Evolutionary conservation across 2,888 invertebrate genomes (phyloP).

Genomic region (Tetragonisca angustula): DNA sequence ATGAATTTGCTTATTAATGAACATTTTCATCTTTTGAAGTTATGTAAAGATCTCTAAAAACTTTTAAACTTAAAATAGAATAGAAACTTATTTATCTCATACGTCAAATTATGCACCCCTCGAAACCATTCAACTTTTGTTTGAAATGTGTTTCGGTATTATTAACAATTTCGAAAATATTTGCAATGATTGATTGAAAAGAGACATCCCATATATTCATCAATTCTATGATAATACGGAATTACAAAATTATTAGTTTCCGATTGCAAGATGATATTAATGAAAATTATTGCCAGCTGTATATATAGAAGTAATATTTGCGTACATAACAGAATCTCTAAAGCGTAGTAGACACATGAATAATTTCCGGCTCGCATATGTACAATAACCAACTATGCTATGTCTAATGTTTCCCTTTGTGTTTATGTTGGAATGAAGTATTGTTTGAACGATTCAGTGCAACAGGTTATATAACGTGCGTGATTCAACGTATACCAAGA

Average conservation of each 20-base stretch:
- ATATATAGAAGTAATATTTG: background rate
- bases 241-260: background rate
- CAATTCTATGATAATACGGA: background rate
- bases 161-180: background rate
- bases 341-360: background rate
- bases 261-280: background rate
- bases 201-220: background rate
- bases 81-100: background rate
- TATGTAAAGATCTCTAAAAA: no score
- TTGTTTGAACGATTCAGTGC: conserved; percentile 37
- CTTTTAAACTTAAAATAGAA: background rate
- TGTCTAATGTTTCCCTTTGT: conserved; percentile 23
- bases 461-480: conserved; percentile 48
- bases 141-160: background rate
- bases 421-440: conserved; percentile 7
- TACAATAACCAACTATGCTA: conserved; percentile 5
- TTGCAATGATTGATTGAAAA: background rate
- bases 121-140: background rate
- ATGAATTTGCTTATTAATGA: no score
- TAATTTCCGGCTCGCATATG: conserved; percentile 38
- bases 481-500: conserved; percentile 50
- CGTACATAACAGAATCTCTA: background rate
- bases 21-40: no score
- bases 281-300: conserved; percentile 12
- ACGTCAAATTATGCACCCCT: no score